Base-by-base conservation (phyloP, 2,888 invertebrate genomes). In the Amaurobius ferox region DNA sequence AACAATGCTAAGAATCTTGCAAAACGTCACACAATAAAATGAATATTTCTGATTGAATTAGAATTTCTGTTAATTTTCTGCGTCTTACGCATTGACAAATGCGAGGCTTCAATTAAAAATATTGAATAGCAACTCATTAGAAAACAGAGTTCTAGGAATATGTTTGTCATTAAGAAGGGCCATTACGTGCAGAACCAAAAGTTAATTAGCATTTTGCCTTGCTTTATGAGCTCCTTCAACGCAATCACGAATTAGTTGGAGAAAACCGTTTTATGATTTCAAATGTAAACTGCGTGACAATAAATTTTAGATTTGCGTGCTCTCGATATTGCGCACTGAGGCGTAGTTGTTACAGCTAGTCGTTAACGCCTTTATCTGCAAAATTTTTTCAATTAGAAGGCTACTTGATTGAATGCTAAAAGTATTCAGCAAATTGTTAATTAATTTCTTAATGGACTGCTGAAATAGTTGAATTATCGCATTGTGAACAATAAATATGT, bases 121-220 rank as follows among this genome's bases (percentile, higher is more conserved):
- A n/a, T n/a, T n/a, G n/a, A n/a, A 76, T 76, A 70, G 40, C 68
- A 62, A 76, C 81, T 81, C 81, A 70, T 81, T 81, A 81, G 39
- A 30, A 11, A 32, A 11, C 6, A 6, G 64, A 64, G 62, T 70
- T 81, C 70, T 61, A 44, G 61, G 70, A 81, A 81, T 81, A 74
- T 81, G 81, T 76, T 35, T 76, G 81, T 70, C 76, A 76, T 81
- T 81, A 81, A 62, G 62, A 29, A 70, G 35, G 68, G 11, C 76
- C 81, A 81, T 81, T 81, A 81, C 61, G 76, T 74, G 70, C 70
- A 70, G 70, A 61, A 35, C 44, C 70, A 68, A 66, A 81, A 81
- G 81, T 81, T 81, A 81, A 81, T 81, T 76, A 81, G 61, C 76
- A 76, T 76, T 64, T n/a, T 62, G 76, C 74, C 70, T 70, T 81